Base-by-base conservation (phyloP, 2,113 vertebrate genomes). In the Ptychochromis oligacanthus region DNA sequence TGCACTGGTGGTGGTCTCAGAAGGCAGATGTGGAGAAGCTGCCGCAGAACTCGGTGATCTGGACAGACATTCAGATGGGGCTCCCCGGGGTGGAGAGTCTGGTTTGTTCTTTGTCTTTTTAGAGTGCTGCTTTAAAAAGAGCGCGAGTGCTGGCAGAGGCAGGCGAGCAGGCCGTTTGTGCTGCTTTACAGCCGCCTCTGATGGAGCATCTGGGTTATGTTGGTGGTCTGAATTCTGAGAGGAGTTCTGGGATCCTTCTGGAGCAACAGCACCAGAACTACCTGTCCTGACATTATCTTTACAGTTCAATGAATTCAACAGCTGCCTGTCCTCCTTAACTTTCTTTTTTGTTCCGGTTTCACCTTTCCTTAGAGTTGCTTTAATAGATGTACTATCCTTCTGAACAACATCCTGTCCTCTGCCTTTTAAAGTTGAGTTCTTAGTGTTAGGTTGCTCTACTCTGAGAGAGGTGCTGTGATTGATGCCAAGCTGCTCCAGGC, bases 101-200 rank as follows among this genome's bases (percentile, higher is more conserved):
- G 5, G 40, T 60, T 81, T 89, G 77, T 18, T 85, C 64, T 82
- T 91, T 6, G 40, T 24, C 56, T 90, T 83, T 77, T 90, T 95
- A 46, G 91, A 94, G 81, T 94, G 93, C 59, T 93, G 94, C 79
- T 95, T 94, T 52, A 96, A 60, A 79, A 96, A 96, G 3, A 89
- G 90, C 43, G 95, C 95, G 1, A 96, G 93, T 1, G 95, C 94
- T 0, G 95, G 94, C 38, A 96, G 85, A 56, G 95, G 94, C 11
- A 95, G 82, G 3, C 92, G 91, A 1, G 81, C 84, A 0, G 93
- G 93, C 0, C 93, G 90, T 79, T 94, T 96, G 14, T 84, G 86
- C 55, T 79, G 76, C 55, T 81, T 92, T 2, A 15, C 14, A 3
- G 26, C 31, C 0, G 26, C 57, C 8, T 90, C 81, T 11, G 83